These are phyloP conservation scores for Eulemur albifrons DNA, from an alignment of 2,797 vertebrate genomes.

Conservation along the genomic window DNA sequence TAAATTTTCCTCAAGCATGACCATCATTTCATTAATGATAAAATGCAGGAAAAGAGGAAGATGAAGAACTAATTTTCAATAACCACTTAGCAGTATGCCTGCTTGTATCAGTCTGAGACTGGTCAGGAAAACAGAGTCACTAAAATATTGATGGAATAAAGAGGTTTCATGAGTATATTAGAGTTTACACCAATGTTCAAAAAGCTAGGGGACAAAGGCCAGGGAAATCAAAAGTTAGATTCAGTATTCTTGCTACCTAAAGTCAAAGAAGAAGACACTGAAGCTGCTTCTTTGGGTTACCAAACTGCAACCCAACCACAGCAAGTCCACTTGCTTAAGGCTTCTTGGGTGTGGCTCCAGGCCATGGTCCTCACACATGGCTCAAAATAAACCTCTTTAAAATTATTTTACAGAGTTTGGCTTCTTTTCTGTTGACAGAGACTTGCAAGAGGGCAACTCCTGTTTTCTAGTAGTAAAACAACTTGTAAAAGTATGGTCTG, in stretches of 20 bases:
- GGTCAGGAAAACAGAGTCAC: background rate
- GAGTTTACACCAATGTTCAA: background rate
- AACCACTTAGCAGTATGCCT: background rate
- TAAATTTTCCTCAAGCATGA: background rate
- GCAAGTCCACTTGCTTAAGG: background rate
- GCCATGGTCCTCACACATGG: background rate
- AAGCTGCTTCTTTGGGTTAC: background rate
- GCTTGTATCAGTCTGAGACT: background rate
- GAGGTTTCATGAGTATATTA: background rate
- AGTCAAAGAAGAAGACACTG: background rate
- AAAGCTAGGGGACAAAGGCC: background rate
- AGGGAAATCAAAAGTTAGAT: background rate
- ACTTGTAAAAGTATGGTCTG: background rate
- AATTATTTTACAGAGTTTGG: background rate
- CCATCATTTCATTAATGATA: background rate
- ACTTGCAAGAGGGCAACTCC: background rate
- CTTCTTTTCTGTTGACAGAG: background rate
- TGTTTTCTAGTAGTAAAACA: background rate
- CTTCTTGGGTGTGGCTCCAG: background rate
- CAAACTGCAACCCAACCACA: background rate
- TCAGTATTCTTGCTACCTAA: background rate
- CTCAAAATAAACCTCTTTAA: background rate
- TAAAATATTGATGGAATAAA: background rate
- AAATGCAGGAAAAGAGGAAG: background rate
- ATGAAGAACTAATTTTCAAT: background rate